These are phyloP conservation scores for Aphelenchoides fujianensis DNA, from an alignment of 1,140 invertebrate species.

Conservation along the genomic window DNA sequence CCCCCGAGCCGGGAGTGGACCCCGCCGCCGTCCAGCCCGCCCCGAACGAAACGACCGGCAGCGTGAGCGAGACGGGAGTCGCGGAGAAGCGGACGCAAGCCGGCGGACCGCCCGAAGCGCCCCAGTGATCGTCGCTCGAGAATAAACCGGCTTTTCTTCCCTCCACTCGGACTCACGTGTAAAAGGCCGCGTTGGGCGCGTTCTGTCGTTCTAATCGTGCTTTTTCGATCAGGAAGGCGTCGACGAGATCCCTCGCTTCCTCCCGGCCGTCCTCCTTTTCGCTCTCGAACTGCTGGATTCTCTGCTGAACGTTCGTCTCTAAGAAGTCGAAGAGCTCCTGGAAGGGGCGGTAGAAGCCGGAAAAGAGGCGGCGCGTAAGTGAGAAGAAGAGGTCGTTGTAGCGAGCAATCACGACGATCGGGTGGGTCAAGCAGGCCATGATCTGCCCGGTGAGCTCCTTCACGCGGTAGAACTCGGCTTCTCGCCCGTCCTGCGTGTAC, in stretches of 20 bases:
- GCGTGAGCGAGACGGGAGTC: too few species aligned
- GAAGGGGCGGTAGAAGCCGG: background rate
- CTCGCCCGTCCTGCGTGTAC: background rate
- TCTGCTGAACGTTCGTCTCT: background rate
- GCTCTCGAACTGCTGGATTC: background rate
- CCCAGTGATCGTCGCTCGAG: too few species aligned
- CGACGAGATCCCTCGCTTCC: background rate
- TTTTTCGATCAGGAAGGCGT: background rate
- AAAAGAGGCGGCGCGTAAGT: background rate
- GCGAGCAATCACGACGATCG: background rate
- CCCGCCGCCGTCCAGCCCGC: too few species aligned
- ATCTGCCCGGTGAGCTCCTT: background rate
- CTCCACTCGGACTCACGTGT: constrained; percentile 4
- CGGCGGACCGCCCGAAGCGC: too few species aligned
- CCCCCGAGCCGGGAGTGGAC: too few species aligned
- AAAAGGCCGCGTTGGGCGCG: background rate
- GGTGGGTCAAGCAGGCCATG: background rate
- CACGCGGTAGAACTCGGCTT: background rate
- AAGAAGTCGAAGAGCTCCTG: background rate
- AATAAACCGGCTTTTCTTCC: too few species aligned
- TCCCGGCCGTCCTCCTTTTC: background rate
- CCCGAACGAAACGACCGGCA: too few species aligned
- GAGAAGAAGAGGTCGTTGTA: background rate
- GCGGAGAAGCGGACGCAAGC: too few species aligned
- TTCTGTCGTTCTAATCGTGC: background rate